Evolutionary conservation across 2,797 vertebrate species (phyloP).

Genomic region (Rhyacichthys aspro): DNA sequence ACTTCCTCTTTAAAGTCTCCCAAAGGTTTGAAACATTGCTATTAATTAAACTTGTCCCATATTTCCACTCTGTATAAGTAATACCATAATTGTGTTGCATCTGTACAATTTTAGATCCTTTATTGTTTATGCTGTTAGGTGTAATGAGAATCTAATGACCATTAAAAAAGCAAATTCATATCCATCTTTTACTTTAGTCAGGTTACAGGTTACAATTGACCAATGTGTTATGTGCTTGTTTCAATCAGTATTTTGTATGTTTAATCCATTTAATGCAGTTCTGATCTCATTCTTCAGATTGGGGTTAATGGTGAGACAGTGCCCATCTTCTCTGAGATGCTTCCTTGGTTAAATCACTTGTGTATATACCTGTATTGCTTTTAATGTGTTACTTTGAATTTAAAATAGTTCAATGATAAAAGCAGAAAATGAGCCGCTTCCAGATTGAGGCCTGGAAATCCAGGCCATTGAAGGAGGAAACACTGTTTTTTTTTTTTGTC

Average conservation of each 20-base stretch:
- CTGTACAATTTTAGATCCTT: no score
- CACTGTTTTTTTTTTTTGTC: neutral
- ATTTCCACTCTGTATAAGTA: no score
- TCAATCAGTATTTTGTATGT: no score
- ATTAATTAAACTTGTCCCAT: neutral
- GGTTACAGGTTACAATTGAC: no score
- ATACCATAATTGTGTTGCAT: no score
- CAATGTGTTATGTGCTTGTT: no score
- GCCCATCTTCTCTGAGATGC: neutral
- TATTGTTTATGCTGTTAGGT: slow-evolving; percentile 72
- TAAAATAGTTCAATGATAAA: neutral
- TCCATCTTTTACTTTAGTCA: no score
- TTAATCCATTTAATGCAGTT: no score
- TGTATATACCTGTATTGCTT: neutral
- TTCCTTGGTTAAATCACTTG: neutral
- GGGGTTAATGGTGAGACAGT: neutral
- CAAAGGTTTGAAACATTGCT: slow-evolving; percentile 83
- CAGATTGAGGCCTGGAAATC: neutral
- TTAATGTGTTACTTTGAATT: neutral
- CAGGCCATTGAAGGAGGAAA: neutral
- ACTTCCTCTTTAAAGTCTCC: slow-evolving; percentile 85
- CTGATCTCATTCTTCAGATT: neutral
- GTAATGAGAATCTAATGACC: slow-evolving; percentile 89
- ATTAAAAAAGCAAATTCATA: no score
- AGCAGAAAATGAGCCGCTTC: neutral